Conservation (phyloP, 2,797 vertebrate species). For the Pangasius djambal region DNA sequence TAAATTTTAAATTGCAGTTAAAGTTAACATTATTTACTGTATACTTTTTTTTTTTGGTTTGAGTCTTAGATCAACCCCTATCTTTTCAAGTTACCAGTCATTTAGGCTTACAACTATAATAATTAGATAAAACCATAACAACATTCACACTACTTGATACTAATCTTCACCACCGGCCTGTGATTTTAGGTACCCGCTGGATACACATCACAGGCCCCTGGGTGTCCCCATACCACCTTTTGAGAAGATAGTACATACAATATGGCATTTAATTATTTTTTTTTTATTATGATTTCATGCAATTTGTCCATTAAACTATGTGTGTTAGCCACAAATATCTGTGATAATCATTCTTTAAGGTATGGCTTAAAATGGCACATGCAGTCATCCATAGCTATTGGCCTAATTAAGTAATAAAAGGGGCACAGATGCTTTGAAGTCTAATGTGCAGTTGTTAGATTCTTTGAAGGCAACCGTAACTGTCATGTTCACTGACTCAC, state of each 20-base stretch:
- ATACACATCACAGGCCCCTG: background rate
- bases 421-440: conserved; percentile 75
- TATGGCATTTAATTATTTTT: background rate
- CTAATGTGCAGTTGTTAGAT: conserved; percentile 74
- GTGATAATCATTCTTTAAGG: conserved; percentile 46
- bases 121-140: background rate
- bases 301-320: background rate
- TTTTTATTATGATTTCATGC: background rate
- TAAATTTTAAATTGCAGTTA: background rate
- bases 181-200: background rate
- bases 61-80: background rate
- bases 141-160: background rate
- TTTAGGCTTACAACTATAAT: background rate
- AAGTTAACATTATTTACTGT: background rate
- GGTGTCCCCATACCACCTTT: background rate
- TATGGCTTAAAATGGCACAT: conserved; percentile 56
- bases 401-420: conserved; percentile 77
- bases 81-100: background rate
- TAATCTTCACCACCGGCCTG: background rate
- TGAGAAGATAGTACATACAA: background rate
- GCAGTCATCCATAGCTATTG: conserved; percentile 64
- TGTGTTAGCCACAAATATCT: background rate
- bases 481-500: conserved; percentile 77
- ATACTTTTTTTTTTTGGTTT: background rate
- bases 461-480: conserved; percentile 78